phyloP scores from a whole-genome alignment of 2,113 vertebrate species.

The Sinocyclocheilus rhinocerous region DNA sequence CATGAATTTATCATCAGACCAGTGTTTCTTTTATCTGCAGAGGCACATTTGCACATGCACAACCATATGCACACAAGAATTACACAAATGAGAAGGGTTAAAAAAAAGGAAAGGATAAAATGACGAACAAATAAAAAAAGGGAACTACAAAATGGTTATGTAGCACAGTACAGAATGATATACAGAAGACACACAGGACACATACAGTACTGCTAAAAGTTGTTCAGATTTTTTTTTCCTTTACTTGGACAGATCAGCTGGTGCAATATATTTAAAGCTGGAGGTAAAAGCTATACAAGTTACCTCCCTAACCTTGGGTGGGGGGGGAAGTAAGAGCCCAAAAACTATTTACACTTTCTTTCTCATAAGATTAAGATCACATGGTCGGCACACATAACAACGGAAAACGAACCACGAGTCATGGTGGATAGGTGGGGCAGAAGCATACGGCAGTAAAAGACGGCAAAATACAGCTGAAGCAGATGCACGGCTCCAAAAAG shows the following conservation, averaged over 20 bases:
- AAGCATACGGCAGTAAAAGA: constrained; percentile 73
- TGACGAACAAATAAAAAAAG: constrained; percentile 71
- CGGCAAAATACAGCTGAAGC: constrained; percentile 71
- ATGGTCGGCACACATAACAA: constrained; percentile 78
- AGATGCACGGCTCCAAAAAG: constrained; percentile 69
- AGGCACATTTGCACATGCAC: constrained; percentile 76
- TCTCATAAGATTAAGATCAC: constrained; percentile 79
- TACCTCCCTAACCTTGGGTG: constrained; percentile 69
- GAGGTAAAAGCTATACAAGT: constrained; percentile 86
- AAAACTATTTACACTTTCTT: constrained; percentile 70
- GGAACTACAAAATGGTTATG: constrained; percentile 74
- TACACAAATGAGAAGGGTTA: constrained; percentile 69
- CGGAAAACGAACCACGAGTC: constrained; percentile 79
- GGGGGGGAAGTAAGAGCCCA: constrained; percentile 56
- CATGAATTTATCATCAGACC: constrained; percentile 56
- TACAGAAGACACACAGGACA: constrained; percentile 82
- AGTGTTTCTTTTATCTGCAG: constrained; percentile 58
- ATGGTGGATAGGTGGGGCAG: constrained; percentile 75
- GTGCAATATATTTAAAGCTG: constrained; percentile 82
- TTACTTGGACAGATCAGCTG: constrained; percentile 62
- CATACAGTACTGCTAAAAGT: constrained; percentile 78
- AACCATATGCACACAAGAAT: constrained; percentile 68
- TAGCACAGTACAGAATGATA: constrained; percentile 83
- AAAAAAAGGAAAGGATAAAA: constrained; percentile 61
- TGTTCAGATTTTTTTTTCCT: constrained; percentile 56